phyloP scores from a whole-genome alignment of 2,888 invertebrate species.

The Dione juno region DNA sequence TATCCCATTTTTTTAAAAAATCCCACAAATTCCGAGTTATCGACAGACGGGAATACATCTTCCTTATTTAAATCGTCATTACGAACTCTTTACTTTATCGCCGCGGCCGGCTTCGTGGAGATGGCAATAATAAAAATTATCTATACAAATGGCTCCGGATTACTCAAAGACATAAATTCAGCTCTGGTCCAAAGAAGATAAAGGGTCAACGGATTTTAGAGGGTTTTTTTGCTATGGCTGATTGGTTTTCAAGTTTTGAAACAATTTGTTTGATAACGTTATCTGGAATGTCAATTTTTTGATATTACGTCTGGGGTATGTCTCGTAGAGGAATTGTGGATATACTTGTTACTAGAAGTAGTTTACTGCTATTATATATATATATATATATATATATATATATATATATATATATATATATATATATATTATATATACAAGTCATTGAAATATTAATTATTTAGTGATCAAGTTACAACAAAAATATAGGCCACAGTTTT shows the following conservation, averaged over 20 bases:
- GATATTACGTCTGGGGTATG: background rate
- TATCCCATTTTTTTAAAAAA: conserved; percentile 60
- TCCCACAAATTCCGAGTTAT: conserved; percentile 75
- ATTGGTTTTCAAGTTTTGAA: conserved; percentile 47
- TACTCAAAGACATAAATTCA: conserved; percentile 83
- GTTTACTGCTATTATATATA: background rate
- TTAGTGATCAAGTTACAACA: background rate
- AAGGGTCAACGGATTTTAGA: conserved; percentile 81
- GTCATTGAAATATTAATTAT: too few species aligned
- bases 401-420: too few species aligned
- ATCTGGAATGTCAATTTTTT: conserved; percentile 37
- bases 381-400: too few species aligned
- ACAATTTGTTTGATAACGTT: conserved; percentile 42
- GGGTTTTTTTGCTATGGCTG: conserved; percentile 63
- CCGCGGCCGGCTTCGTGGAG: conserved; percentile 76
- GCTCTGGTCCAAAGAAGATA: conserved; percentile 81
- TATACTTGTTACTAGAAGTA: background rate
- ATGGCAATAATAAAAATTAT: conserved; percentile 84
- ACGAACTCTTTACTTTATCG: conserved; percentile 83
- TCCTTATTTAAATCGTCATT: conserved; percentile 83
- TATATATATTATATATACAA: too few species aligned
- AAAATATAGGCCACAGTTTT: background rate
- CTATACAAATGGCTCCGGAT: conserved; percentile 83
- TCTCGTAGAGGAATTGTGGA: background rate
- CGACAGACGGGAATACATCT: conserved; percentile 79